These are phyloP conservation scores for Perizoma flavofasciatum DNA, from an alignment of 2,888 invertebrate species.

Conservation along the genomic window DNA sequence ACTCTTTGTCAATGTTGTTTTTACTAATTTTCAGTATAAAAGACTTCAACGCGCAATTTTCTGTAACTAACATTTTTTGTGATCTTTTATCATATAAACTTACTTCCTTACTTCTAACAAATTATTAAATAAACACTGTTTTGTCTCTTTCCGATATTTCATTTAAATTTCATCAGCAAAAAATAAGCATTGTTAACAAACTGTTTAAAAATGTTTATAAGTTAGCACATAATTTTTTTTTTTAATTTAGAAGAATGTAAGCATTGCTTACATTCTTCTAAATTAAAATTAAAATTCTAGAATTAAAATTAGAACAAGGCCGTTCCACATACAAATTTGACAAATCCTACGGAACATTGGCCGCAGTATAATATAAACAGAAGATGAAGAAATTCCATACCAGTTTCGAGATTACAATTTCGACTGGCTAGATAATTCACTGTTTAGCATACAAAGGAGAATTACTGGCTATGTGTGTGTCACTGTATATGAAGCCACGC, in stretches of 20 bases:
- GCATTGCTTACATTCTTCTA: too few relatives aligned
- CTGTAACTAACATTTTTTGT: not conserved
- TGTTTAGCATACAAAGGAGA: constrained; percentile 83
- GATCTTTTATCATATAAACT: too few relatives aligned
- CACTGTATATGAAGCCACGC: constrained; percentile 75
- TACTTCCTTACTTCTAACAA: too few relatives aligned
- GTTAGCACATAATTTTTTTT: too few relatives aligned
- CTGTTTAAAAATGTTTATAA: too few relatives aligned
- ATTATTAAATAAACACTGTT: too few relatives aligned
- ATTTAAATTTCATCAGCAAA: too few relatives aligned
- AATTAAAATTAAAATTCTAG: too few relatives aligned
- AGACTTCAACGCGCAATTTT: constrained; percentile 15
- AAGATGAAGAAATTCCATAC: constrained; percentile 82
- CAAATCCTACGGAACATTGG: constrained; percentile 31
- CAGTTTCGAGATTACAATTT: constrained; percentile 82
- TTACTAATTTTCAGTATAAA: not conserved
- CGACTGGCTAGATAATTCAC: constrained; percentile 80
- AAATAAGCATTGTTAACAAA: too few relatives aligned
- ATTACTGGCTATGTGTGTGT: constrained; percentile 79
- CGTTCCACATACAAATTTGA: constrained; percentile 33
- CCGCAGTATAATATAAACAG: constrained; percentile 57
- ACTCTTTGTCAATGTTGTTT: not conserved
- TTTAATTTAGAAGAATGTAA: too few relatives aligned
- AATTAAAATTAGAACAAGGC: constrained; percentile 4
- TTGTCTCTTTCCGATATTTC: too few relatives aligned